These are phyloP conservation scores for Vollenhovia emeryi DNA, from an alignment of 1,140 invertebrate species.

Conservation along the genomic window DNA sequence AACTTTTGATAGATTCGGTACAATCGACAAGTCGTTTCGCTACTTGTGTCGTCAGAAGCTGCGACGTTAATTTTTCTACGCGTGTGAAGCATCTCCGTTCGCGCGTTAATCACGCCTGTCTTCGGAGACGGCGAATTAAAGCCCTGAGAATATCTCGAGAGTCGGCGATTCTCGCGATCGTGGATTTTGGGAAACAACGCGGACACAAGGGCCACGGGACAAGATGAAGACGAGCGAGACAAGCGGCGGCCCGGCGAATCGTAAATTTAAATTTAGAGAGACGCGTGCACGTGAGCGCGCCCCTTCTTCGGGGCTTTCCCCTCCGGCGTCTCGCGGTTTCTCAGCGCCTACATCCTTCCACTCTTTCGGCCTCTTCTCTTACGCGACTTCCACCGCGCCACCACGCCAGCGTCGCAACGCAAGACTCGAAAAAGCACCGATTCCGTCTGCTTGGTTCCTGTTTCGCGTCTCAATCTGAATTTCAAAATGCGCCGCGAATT, in stretches of 20 bases:
- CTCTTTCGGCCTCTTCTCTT: slow-evolving; percentile 47
- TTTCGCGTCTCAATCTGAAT: slow-evolving; percentile 65
- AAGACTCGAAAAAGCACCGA: slow-evolving; percentile 63
- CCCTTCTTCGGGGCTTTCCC: not conserved
- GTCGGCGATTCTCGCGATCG: slow-evolving; percentile 2
- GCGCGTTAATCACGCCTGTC: not conserved
- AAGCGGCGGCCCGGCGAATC: slow-evolving; percentile 66
- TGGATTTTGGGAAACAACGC: slow-evolving; percentile 55
- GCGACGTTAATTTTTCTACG: not conserved
- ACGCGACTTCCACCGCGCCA: not conserved
- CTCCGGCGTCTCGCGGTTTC: not conserved
- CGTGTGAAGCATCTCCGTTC: not conserved
- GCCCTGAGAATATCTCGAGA: not conserved
- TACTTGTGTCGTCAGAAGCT: not conserved
- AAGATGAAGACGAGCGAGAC: slow-evolving; percentile 71
- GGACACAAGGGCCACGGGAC: slow-evolving; percentile 2
- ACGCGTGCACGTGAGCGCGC: slow-evolving; percentile 30
- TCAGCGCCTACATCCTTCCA: not conserved
- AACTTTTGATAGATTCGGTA: not conserved
- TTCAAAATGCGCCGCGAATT: slow-evolving; percentile 72
- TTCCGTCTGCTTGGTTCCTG: not conserved
- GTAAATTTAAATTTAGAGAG: slow-evolving; percentile 79
- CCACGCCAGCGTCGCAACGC: slow-evolving; percentile 16
- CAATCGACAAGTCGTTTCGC: not conserved
- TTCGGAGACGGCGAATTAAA: slow-evolving; percentile 11